Conservation (phyloP, 2,888 invertebrate species). For the Amblyjoppa proteus region DNA sequence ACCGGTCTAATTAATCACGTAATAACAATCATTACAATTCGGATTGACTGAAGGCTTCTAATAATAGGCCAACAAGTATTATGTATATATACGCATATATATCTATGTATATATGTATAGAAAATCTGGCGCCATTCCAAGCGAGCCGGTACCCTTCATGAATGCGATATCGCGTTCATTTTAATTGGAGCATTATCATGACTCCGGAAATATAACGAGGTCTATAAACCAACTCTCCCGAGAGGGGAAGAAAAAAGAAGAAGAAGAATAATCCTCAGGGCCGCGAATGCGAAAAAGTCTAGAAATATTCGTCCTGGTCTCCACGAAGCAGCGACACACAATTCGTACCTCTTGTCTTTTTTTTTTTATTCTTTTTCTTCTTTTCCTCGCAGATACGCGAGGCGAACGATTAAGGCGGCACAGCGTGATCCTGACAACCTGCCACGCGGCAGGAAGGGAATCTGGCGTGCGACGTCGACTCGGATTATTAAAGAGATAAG, state of each 20-base stretch:
- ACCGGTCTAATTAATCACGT: slow-evolving; percentile 13
- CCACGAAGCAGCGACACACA: slow-evolving; percentile 42
- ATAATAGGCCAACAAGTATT: slow-evolving; percentile 35
- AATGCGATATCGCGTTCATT: slow-evolving; percentile 54
- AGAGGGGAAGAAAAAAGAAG: slow-evolving; percentile 11
- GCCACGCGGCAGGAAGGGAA: slow-evolving; percentile 76
- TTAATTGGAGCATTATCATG: slow-evolving; percentile 61
- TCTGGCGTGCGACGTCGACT: slow-evolving; percentile 78
- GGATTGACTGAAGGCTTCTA: slow-evolving; percentile 38
- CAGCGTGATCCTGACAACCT: slow-evolving; percentile 83
- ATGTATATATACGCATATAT: background rate
- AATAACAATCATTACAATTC: slow-evolving; percentile 33
- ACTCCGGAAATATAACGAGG: slow-evolving; percentile 51
- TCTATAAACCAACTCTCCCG: slow-evolving; percentile 9
- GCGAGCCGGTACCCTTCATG: slow-evolving; percentile 48
- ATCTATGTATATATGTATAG: background rate
- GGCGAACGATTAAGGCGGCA: slow-evolving; percentile 79
- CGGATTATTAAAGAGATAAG: slow-evolving; percentile 83
- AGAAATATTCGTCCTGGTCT: slow-evolving; percentile 53
- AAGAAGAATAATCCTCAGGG: slow-evolving; percentile 32
- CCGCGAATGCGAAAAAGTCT: slow-evolving; percentile 39
- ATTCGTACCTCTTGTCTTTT: slow-evolving; percentile 26
- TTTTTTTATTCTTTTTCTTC: slow-evolving; percentile 54
- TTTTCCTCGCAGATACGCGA: slow-evolving; percentile 66
- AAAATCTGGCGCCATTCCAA: slow-evolving; percentile 50